A percentile compares a stretch with the other conserved stretches of the same genome.
phyloP scores from a whole-genome alignment of 2,888 invertebrate genomes.

The Conistra vaccinii region DNA sequence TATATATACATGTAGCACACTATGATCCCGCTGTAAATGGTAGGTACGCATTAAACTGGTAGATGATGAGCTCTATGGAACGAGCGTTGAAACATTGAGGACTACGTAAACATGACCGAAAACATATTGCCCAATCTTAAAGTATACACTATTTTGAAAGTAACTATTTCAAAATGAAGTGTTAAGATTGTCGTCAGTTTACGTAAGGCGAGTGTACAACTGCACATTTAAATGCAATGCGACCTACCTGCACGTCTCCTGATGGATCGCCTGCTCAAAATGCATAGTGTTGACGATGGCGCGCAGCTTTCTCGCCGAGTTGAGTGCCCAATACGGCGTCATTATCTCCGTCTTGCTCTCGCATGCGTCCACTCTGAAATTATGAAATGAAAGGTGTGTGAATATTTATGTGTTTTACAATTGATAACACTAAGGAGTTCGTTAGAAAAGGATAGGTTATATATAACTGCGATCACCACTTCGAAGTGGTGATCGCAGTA shows the following conservation, averaged over 20 bases:
- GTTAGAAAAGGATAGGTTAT: too few relatives aligned
- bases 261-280: slow-evolving; percentile 98
- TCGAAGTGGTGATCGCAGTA: too few relatives aligned
- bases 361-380: slow-evolving; percentile 93
- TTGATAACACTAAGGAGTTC: neutral
- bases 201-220: slow-evolving; percentile 23
- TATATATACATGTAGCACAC: too few relatives aligned
- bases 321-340: slow-evolving; percentile 98
- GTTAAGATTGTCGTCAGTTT: slow-evolving; percentile 26
- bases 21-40: neutral
- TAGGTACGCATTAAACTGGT: neutral
- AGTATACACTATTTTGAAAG: neutral
- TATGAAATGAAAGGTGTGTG: neutral
- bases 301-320: slow-evolving; percentile 97
- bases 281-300: slow-evolving; percentile 98
- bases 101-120: neutral
- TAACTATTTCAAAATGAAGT: slow-evolving; percentile 31
- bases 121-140: neutral
- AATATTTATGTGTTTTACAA: neutral
- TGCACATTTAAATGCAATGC: slow-evolving; percentile 53
- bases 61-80: neutral
- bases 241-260: slow-evolving; percentile 96
- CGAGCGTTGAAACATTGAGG: neutral
- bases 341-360: slow-evolving; percentile 98
- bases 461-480: neutral